phyloP scores from a whole-genome alignment of 2,797 vertebrate genomes.

The Poecile montanus region DNA sequence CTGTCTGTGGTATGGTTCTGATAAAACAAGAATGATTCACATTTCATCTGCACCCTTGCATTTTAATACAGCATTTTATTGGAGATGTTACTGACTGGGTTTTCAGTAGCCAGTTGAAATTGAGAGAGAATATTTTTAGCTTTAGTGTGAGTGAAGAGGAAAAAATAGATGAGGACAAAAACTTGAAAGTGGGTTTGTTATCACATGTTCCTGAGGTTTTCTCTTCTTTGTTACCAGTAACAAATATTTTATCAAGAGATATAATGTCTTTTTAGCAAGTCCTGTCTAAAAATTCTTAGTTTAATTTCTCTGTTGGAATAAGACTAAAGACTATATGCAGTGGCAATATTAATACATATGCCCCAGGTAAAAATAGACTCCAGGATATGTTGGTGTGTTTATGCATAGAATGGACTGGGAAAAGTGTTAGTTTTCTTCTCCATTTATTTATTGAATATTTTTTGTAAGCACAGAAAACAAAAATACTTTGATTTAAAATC shows the following conservation, averaged over 20 bases:
- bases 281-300: background rate
- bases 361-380: background rate
- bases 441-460: constrained; percentile 24
- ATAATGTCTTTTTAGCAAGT: background rate
- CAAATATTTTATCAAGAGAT: background rate
- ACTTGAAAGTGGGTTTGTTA: background rate
- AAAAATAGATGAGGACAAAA: background rate
- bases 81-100: background rate
- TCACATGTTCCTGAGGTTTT: background rate
- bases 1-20: background rate
- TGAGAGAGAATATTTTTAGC: constrained; percentile 10
- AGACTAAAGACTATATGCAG: background rate
- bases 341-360: background rate
- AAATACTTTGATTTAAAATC: background rate
- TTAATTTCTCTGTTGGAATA: background rate
- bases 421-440: background rate
- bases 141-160: background rate
- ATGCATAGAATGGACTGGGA: background rate
- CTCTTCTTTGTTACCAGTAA: background rate
- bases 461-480: background rate
- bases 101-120: background rate
- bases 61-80: background rate
- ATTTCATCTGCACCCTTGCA: background rate
- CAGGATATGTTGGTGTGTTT: background rate
- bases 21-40: background rate